These are phyloP conservation scores for Austrofundulus limnaeus DNA, from an alignment of 2,113 vertebrate species.

Conservation along the genomic window DNA sequence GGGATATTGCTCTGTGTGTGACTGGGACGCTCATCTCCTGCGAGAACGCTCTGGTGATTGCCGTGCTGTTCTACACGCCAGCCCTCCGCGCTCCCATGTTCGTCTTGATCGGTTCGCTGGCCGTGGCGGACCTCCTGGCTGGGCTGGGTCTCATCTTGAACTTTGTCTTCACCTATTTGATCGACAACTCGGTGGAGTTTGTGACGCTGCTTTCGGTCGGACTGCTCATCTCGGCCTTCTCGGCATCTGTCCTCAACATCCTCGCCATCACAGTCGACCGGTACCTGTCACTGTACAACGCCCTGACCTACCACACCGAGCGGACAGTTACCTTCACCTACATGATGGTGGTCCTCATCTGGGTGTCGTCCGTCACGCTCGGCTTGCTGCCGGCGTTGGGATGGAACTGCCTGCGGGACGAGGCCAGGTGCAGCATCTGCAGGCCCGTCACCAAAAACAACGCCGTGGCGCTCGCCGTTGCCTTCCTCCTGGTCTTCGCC, in stretches of 20 bases:
- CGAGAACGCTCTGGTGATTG: constrained; percentile 89
- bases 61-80: constrained; percentile 88
- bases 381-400: constrained; percentile 86
- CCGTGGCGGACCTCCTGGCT: constrained; percentile 86
- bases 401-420: constrained; percentile 89
- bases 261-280: constrained; percentile 92
- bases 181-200: constrained; percentile 77
- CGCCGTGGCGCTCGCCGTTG: constrained; percentile 85
- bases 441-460: constrained; percentile 88
- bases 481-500: constrained; percentile 89
- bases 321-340: constrained; percentile 87
- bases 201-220: constrained; percentile 83
- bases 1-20: constrained; percentile 89
- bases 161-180: constrained; percentile 86
- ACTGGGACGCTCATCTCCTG: constrained; percentile 88
- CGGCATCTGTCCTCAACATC: constrained; percentile 88
- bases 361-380: constrained; percentile 80
- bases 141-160: constrained; percentile 88
- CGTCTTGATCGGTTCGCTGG: constrained; percentile 88
- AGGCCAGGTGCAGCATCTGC: constrained; percentile 85
- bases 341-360: constrained; percentile 82
- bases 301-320: constrained; percentile 91
- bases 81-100: constrained; percentile 86
- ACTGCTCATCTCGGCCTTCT: constrained; percentile 87
- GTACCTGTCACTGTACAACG: constrained; percentile 91